Evolutionary conservation across 2,888 invertebrate species (phyloP), one percentile per base, ranked within the genome.

Genomic region (Fragum whitleyi): DNA sequence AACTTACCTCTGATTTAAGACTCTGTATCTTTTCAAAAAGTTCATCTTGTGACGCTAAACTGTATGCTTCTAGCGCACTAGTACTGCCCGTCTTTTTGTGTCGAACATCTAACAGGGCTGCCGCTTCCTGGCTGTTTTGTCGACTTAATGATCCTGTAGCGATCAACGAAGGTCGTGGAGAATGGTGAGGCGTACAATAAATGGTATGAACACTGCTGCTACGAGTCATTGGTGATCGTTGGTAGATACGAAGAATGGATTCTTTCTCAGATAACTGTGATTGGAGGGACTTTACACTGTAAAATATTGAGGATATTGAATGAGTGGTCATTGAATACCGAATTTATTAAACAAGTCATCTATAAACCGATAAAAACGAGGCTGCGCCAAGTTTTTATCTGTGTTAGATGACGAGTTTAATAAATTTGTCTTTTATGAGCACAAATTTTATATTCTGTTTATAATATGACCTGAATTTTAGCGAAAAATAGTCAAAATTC

Each of bases 231-330:
- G 94, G 92, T 47, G 94, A 93, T 32, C 93, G 91, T 94, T 97
- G 97, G 57, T 97, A 95, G 28, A 97, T 97, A 89, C 96, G 96
- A 89, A 98, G 97, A 97, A 98, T 97, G 0, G 97, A 97, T 92
- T 98, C 97, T 77, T 96, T 96, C 93, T 98, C 97, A 0, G 97
- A 97, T 76, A 98, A 95, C 92, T 97, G 97, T 3, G 97, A 97
- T 94, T 98, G 97, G 83, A 97, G 94, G 94, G 97, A 97, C 93
- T 97, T 97, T 88, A 97, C 95, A 92, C 94, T 94, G 89, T 3
- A 65, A 65, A 42, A 2, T 11, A 53, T 11, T 39, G 39, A 39
- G n/a, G n/a, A n/a, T n/a, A n/a, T n/a, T n/a, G n/a, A n/a, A n/a
- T n/a, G n/a, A n/a, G n/a, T n/a, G n/a, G n/a, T n/a, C n/a, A n/a